phyloP scores from a whole-genome alignment of 2,888 invertebrate species.

The Andrena bicolor region DNA sequence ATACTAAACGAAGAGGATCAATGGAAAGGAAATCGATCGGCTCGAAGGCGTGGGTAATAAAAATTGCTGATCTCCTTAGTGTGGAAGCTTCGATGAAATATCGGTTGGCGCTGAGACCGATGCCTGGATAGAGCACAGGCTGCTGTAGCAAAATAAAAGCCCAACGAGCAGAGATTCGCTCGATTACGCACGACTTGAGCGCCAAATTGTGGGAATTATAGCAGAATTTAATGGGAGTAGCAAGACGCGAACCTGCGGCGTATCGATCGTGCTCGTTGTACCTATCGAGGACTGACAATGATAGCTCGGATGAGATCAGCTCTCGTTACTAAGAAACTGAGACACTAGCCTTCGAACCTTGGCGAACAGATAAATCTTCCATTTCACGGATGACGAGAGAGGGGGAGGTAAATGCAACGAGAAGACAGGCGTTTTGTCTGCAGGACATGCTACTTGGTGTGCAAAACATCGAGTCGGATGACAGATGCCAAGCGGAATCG shows the following conservation, averaged over 20 bases:
- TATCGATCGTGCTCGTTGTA: conserved; percentile 32
- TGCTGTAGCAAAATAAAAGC: conserved; percentile 41
- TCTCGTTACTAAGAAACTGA: conserved; percentile 7
- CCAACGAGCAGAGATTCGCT: conserved; percentile 10
- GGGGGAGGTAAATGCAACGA: background rate
- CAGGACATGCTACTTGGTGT: background rate
- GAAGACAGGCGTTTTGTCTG: background rate
- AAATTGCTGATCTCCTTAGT: conserved; percentile 23
- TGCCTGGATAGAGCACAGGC: background rate
- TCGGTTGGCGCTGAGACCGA: background rate
- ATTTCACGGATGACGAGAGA: background rate
- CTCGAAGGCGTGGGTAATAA: conserved; percentile 28
- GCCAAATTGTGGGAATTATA: conserved; percentile 42
- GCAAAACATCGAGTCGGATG: conserved; percentile 20
- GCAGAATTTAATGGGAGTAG: conserved; percentile 51
- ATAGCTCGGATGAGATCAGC: background rate
- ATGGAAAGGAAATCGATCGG: conserved; percentile 5
- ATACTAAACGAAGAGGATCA: conserved; percentile 6
- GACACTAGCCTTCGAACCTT: background rate
- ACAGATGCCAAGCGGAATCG: conserved; percentile 40
- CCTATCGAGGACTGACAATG: background rate
- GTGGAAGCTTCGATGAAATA: background rate
- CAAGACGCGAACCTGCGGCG: background rate
- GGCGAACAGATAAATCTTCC: background rate
- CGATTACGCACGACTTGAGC: conserved; percentile 45